Conservation (phyloP, 1,140 invertebrate genomes). For the Dinothrombium tinctorium region DNA sequence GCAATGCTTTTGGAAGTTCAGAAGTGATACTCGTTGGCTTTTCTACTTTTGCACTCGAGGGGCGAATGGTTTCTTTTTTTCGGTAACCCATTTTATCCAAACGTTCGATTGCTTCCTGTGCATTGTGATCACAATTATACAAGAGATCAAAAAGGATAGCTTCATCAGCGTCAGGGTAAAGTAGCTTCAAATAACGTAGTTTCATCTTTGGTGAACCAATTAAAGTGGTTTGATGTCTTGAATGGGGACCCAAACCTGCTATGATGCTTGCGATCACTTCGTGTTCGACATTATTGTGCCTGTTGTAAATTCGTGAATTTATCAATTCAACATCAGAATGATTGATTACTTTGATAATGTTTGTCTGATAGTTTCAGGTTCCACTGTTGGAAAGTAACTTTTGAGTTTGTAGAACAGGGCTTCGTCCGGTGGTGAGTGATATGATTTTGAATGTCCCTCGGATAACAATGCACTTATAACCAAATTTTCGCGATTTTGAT, state of each 20-base stretch:
- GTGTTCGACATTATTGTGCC: slow-evolving; percentile 17
- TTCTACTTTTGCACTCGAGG: no score
- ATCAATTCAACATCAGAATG: neutral
- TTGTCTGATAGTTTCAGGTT: slow-evolving; percentile 14
- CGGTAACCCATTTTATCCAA: slow-evolving; percentile 50
- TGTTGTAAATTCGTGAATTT: slow-evolving; percentile 1
- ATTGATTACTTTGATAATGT: slow-evolving; percentile 14
- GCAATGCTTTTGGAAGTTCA: neutral
- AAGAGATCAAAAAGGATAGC: slow-evolving; percentile 59
- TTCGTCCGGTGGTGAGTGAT: slow-evolving; percentile 13
- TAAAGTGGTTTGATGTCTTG: slow-evolving; percentile 20
- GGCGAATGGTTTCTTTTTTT: slow-evolving; percentile 29
- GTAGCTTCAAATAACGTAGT: slow-evolving; percentile 67
- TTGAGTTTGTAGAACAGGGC: slow-evolving; percentile 15
- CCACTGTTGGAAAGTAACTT: slow-evolving; percentile 15
- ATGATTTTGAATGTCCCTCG: slow-evolving; percentile 24
- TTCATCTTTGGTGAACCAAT: slow-evolving; percentile 68
- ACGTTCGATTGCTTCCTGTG: slow-evolving; percentile 53
- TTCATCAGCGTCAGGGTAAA: slow-evolving; percentile 72
- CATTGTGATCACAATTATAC: slow-evolving; percentile 58
- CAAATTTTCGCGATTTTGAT: slow-evolving; percentile 71
- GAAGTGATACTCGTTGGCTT: neutral
- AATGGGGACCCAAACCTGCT: slow-evolving; percentile 2
- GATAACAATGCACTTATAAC: slow-evolving; percentile 77
- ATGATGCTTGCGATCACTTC: slow-evolving; percentile 15